Conservation (phyloP, 2,797 vertebrate species). For the Sciurus carolinensis region DNA sequence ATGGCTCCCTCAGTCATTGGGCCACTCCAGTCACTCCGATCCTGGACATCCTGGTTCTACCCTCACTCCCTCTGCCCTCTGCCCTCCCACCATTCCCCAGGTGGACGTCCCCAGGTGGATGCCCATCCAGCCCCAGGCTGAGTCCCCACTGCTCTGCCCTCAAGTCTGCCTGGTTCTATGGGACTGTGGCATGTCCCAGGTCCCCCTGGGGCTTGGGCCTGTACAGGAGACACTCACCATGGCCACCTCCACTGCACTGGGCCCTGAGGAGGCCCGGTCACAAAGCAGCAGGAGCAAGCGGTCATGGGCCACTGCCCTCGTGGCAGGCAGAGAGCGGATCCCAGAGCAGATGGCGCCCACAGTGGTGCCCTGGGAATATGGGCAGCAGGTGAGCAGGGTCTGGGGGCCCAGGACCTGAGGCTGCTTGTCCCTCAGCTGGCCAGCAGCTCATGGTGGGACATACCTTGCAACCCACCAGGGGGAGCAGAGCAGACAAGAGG, state of each 20-base stretch:
- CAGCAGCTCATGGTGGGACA: accelerated
- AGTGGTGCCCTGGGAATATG: slow-evolving; percentile 93
- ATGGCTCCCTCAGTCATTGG: too few relatives aligned
- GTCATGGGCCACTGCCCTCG: slow-evolving; percentile 93
- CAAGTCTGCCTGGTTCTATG: not conserved
- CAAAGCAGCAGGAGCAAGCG: slow-evolving; percentile 94
- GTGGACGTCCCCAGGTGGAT: not conserved
- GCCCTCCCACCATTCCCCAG: not conserved
- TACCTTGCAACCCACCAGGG: accelerated
- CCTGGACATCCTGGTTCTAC: accelerated
- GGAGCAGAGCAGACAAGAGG: accelerated
- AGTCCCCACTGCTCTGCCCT: not conserved
- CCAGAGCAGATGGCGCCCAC: slow-evolving; percentile 96
- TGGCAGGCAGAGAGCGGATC: slow-evolving; percentile 94
- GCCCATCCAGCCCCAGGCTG: accelerated
- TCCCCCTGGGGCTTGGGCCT: not conserved
- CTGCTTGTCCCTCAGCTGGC: accelerated
- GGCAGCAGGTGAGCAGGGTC: not conserved
- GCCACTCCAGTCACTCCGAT: accelerated
- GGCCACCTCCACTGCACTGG: slow-evolving; percentile 95
- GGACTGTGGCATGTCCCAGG: not conserved
- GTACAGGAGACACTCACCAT: slow-evolving; percentile 90
- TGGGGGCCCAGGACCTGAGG: not conserved
- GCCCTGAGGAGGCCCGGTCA: slow-evolving; percentile 92
- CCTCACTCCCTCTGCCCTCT: too few relatives aligned